These are phyloP conservation scores for Plodia interpunctella DNA, from an alignment of 1,140 invertebrate genomes.

Conservation along the genomic window DNA sequence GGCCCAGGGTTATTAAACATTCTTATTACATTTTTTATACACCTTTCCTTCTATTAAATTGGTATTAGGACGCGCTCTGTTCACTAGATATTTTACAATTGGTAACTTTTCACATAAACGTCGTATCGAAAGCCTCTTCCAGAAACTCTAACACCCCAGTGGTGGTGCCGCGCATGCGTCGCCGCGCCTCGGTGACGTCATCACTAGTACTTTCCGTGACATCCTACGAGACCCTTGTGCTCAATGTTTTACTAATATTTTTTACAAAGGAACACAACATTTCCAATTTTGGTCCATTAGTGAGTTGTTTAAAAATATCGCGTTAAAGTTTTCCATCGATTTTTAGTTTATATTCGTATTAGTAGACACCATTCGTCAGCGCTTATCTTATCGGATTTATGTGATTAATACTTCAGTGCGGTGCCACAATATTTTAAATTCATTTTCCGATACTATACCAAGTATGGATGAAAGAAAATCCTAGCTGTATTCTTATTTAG, in stretches of 20 bases:
- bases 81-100: neutral
- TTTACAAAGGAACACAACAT: neutral
- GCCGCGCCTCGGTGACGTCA: conserved; percentile 54
- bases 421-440: neutral
- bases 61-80: too few species aligned
- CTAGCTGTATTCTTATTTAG: neutral
- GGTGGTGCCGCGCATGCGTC: conserved; percentile 44
- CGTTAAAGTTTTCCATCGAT: neutral
- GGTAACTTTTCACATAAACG: neutral
- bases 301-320: neutral
- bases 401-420: neutral
- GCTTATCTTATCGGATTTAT: neutral
- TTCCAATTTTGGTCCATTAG: neutral
- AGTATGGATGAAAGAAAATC: neutral
- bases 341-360: neutral
- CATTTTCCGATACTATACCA: neutral
- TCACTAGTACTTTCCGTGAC: conserved; percentile 37
- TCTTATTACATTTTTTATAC: too few species aligned
- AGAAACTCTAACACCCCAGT: conserved; percentile 31
- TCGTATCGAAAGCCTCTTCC: conserved; percentile 19
- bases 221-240: conserved; percentile 28
- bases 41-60: too few species aligned
- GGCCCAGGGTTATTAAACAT: too few species aligned
- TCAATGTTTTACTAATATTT: conserved; percentile 1
- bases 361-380: neutral